Evolutionary conservation across 2,113 vertebrate species (phyloP), one percentile per base, ranked within the genome.

Genomic region (Pavo muticus): DNA sequence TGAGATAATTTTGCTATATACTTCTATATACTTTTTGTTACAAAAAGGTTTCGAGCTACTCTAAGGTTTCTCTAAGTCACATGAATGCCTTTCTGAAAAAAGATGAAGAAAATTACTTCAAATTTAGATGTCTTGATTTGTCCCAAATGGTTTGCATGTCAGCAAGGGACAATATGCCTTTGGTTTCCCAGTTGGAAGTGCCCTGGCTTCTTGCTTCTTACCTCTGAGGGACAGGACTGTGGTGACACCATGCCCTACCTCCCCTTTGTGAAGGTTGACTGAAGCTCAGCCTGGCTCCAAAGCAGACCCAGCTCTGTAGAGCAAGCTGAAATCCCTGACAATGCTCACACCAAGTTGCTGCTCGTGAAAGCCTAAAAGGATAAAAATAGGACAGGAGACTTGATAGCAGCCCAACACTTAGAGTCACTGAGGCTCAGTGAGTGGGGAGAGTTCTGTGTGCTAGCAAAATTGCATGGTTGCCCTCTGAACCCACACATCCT

Each of bases 31-130:
- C 35, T 35, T 35, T 35, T 35, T 35, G 44, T 72, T 93, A 73
- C 67, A 67, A 84, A 93, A 91, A 59, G 57, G 57, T 60, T 78
- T 35, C 69, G 90, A 60, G 82, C 71, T 77, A 75, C 75, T 94
- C 44, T 29, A 29, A 54, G 27, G 27, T 54, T 82, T 90, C 80
- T 91, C 71, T 57, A 90, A 94, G 73, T 64, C 56, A 48, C 65
- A 76, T 37, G 50, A 88, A 84, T 50, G 80, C 29, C 73, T 95
- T 91, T 85, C 60, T 94, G 77, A 61, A 85, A 95, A 84, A 88
- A 81, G 24, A 25, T 96, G 52, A 56, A 72, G 92, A 35, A 77
- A 86, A 82, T 65, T 94, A 5, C 76, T 94, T 96, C 83, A 88
- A 37, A 60, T 94, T 94, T 93, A 87, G 71, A 82, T 91, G 39